Conservation (phyloP, 2,797 vertebrate genomes). For the Arctocebus calabarensis region DNA sequence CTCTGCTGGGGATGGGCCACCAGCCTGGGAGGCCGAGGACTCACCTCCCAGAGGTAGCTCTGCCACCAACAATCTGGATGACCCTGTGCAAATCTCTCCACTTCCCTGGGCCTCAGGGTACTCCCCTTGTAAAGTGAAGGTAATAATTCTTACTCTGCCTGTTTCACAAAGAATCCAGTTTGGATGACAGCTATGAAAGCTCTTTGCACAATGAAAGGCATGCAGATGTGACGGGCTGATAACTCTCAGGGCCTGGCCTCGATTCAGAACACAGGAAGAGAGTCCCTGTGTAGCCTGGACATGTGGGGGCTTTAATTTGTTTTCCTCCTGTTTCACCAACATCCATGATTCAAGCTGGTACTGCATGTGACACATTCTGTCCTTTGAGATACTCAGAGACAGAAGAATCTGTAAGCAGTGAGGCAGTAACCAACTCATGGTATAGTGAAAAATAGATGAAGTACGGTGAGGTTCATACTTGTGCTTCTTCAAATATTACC, state of each 20-base stretch:
- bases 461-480: background rate
- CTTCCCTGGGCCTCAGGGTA: background rate
- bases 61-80: background rate
- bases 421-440: background rate
- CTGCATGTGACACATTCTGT: background rate
- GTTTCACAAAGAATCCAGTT: background rate
- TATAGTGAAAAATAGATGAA: background rate
- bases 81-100: background rate
- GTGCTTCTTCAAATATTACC: conserved; percentile 13
- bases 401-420: background rate
- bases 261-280: background rate
- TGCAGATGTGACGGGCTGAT: background rate
- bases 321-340: background rate
- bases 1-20: background rate
- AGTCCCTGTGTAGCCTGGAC: background rate
- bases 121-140: background rate
- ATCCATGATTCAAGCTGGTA: conserved; percentile 7
- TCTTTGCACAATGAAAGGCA: background rate
- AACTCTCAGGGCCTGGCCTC: background rate
- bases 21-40: background rate
- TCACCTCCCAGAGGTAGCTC: background rate
- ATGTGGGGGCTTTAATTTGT: conserved; percentile 28
- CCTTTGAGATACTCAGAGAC: background rate
- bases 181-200: background rate
- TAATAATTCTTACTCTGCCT: conserved; percentile 12